phyloP scores from a whole-genome alignment of 2,888 invertebrate genomes.

The Yponomeuta evonymella region DNA sequence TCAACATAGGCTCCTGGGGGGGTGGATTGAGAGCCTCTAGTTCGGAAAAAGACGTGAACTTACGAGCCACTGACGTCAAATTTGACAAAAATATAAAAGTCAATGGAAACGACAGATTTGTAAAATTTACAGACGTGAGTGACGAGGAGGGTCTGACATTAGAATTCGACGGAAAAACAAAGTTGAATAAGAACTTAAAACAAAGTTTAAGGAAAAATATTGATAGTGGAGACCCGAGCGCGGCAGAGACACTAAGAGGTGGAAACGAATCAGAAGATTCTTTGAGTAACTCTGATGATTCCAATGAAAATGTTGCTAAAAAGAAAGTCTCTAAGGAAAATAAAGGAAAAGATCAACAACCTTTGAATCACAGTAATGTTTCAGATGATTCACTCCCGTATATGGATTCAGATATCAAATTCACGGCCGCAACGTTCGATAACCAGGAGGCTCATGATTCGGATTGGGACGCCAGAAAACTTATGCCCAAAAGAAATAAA shows the following conservation, averaged over 20 bases:
- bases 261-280: background rate
- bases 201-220: background rate
- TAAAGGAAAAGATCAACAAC: no score
- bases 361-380: no score
- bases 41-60: background rate
- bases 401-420: no score
- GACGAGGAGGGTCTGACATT: background rate
- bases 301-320: background rate
- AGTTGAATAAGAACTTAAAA: background rate
- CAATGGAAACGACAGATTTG: background rate
- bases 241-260: no score
- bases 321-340: no score
- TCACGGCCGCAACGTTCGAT: no score
- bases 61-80: background rate
- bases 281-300: background rate
- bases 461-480: background rate
- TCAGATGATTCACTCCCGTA: no score
- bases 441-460: no score
- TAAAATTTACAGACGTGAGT: background rate
- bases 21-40: background rate
- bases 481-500: slow-evolving; percentile 24
- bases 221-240: background rate
- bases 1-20: background rate
- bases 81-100: background rate
- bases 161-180: background rate